These are phyloP conservation scores for Drosophila ohnishii DNA, from an alignment of 1,140 invertebrate species.

Conservation along the genomic window DNA sequence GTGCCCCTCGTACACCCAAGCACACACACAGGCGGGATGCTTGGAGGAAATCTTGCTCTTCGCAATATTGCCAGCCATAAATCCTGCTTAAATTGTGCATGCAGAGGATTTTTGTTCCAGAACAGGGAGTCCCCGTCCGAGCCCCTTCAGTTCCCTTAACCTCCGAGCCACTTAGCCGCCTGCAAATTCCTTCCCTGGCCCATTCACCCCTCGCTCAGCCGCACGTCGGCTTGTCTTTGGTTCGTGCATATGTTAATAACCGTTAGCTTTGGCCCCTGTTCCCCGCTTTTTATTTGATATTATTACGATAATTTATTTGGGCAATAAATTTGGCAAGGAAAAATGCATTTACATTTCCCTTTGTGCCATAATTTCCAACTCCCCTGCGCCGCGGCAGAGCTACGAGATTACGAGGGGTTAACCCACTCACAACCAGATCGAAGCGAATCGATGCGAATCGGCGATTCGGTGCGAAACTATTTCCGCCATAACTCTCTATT, in stretches of 20 bases:
- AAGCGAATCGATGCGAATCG: slow-evolving; percentile 10
- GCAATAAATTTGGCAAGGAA: slow-evolving; percentile 74
- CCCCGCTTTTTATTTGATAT: slow-evolving; percentile 74
- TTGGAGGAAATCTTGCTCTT: slow-evolving; percentile 54
- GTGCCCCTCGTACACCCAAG: slow-evolving; percentile 2
- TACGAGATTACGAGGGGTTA: slow-evolving; percentile 36
- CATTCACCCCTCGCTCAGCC: slow-evolving; percentile 32
- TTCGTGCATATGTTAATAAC: slow-evolving; percentile 78
- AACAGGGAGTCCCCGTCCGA: slow-evolving; percentile 45
- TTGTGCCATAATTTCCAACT: slow-evolving; percentile 75
- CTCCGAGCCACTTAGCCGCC: slow-evolving; percentile 50
- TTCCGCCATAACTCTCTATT: slow-evolving; percentile 42
- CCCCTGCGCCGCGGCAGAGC: slow-evolving; percentile 25
- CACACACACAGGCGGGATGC: slow-evolving; percentile 7
- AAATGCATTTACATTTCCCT: slow-evolving; percentile 77
- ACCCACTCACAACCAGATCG: slow-evolving; percentile 24
- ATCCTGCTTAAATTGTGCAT: slow-evolving; percentile 82
- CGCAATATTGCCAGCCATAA: slow-evolving; percentile 81
- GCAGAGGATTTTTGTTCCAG: slow-evolving; percentile 81
- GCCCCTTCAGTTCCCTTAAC: background rate
- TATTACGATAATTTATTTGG: slow-evolving; percentile 81
- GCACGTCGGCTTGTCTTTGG: slow-evolving; percentile 46
- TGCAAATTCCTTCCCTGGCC: slow-evolving; percentile 48
- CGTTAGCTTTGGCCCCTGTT: slow-evolving; percentile 64
- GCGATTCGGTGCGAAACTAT: slow-evolving; percentile 21